These are phyloP conservation scores for Stegodyphus mimosarum DNA, from an alignment of 1,140 invertebrate species.

Conservation along the genomic window DNA sequence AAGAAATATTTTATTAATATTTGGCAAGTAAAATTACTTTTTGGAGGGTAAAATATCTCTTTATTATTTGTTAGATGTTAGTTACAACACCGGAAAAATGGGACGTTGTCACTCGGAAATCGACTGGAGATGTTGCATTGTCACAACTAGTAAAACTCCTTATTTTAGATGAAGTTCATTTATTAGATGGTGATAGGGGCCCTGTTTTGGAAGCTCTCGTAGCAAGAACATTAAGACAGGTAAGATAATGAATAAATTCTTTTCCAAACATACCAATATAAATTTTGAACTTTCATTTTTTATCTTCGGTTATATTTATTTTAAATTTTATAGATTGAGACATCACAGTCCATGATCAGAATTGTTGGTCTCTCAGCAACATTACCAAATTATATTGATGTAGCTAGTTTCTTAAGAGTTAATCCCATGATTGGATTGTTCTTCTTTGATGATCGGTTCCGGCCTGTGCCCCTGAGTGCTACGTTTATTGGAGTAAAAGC, in stretches of 20 bases:
- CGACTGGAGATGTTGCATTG: slow-evolving; percentile 88
- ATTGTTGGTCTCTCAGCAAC: slow-evolving; percentile 99
- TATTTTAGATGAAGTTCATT: slow-evolving; percentile 99
- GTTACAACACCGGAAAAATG: slow-evolving; percentile 99
- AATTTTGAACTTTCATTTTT: not conserved
- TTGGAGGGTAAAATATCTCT: no score
- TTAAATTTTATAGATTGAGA: slow-evolving; percentile 77
- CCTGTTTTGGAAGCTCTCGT: slow-evolving; percentile 98
- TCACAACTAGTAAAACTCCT: slow-evolving; percentile 91
- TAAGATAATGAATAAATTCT: slow-evolving; percentile 63
- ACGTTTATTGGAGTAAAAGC: slow-evolving; percentile 93
- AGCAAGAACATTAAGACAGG: slow-evolving; percentile 91
- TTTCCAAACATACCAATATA: not conserved
- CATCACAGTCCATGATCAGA: slow-evolving; percentile 95
- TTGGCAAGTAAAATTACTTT: no score
- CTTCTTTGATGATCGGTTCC: slow-evolving; percentile 96
- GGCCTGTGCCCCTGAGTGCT: slow-evolving; percentile 93
- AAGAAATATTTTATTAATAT: no score
- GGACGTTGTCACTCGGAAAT: slow-evolving; percentile 98
- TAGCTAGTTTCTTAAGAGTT: slow-evolving; percentile 92
- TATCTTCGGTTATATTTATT: not conserved
- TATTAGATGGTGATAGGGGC: slow-evolving; percentile 96
- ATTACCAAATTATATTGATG: slow-evolving; percentile 97
- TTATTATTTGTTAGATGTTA: slow-evolving; percentile 76
- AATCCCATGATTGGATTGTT: slow-evolving; percentile 94